Evolutionary conservation across 1,140 invertebrate genomes (phyloP).

Genomic region (Catajapyx aquilonaris): DNA sequence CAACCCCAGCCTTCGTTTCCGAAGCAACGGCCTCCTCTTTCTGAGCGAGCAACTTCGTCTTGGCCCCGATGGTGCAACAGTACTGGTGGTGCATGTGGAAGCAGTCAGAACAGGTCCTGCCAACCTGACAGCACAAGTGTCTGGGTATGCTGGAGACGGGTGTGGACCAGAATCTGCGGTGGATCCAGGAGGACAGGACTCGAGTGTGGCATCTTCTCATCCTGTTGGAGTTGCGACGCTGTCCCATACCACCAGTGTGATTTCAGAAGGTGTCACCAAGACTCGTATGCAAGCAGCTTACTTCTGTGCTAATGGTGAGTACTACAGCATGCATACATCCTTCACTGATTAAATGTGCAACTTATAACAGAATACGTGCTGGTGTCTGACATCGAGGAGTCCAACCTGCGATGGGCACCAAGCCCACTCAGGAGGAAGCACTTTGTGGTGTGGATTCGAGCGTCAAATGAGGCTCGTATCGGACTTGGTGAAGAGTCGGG

Average conservation of each 20-base stretch:
- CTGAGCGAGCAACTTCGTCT: conserved; percentile 34
- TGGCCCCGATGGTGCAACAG: conserved; percentile 36
- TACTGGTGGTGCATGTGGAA: conserved; percentile 32
- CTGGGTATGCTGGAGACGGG: conserved; percentile 32
- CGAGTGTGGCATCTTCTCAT: conserved; percentile 31
- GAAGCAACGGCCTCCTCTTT: conserved; percentile 34
- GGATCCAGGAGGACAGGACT: conserved; percentile 21
- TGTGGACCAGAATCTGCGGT: conserved; percentile 16
- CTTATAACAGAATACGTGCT: too few relatives aligned
- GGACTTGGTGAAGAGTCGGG: too few relatives aligned
- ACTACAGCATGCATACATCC: too few relatives aligned
- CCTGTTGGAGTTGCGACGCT: too few relatives aligned
- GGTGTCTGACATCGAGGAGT: too few relatives aligned
- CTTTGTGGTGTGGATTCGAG: too few relatives aligned
- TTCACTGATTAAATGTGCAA: too few relatives aligned
- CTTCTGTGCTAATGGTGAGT: conserved; percentile 38
- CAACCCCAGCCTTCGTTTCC: conserved; percentile 35
- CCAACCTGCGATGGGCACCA: too few relatives aligned
- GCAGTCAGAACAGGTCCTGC: conserved; percentile 33
- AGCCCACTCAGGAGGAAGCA: too few relatives aligned
- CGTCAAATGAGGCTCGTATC: too few relatives aligned
- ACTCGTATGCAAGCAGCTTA: conserved; percentile 39
- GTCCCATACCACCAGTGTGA: conserved; percentile 28
- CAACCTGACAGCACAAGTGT: conserved; percentile 39
- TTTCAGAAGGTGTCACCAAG: conserved; percentile 31